A percentile compares a stretch with the other conserved stretches of the same genome.
Conservation (phyloP, 2,113 vertebrate genomes). For the Psilopogon haemacephalus region DNA sequence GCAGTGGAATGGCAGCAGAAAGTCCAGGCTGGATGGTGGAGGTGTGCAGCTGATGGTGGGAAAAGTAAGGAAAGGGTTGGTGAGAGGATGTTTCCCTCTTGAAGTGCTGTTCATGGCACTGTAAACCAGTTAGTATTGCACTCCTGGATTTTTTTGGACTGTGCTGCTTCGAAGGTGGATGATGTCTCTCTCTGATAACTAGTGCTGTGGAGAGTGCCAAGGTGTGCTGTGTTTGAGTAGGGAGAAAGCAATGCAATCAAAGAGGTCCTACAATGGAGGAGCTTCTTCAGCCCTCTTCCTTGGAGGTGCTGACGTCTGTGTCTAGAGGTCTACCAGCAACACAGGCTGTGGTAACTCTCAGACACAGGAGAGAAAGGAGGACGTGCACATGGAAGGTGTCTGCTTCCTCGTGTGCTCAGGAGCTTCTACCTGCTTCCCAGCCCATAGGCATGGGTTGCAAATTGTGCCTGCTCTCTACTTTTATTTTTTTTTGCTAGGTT, state of each 20-base stretch:
- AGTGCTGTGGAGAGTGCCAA: not conserved
- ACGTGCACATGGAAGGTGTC: fast-evolving
- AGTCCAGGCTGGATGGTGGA: not conserved
- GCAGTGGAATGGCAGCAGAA: not conserved
- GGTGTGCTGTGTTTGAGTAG: not conserved
- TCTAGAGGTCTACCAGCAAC: not conserved
- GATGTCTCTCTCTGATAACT: not conserved
- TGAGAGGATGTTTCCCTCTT: not conserved
- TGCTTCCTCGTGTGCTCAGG: not conserved
- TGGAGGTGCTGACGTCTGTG: not conserved
- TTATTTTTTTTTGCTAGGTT: not conserved
- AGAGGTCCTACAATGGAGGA: not conserved
- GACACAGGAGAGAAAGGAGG: not conserved
- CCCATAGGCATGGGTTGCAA: not conserved
- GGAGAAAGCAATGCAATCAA: not conserved
- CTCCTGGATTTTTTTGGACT: not conserved
- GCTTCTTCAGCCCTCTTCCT: not conserved
- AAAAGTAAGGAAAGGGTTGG: not conserved
- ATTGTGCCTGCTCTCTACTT: not conserved
- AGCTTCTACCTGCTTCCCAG: not conserved
- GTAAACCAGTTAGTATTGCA: not conserved
- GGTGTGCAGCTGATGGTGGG: not conserved
- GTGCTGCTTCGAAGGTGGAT: fast-evolving
- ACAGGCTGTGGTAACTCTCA: not conserved
- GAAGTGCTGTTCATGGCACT: not conserved